Percentiles rank a stretch among this genome's conserved stretches.
Conservation (phyloP, 2,888 invertebrate species). For the Synanthedon andrenaeformis region DNA sequence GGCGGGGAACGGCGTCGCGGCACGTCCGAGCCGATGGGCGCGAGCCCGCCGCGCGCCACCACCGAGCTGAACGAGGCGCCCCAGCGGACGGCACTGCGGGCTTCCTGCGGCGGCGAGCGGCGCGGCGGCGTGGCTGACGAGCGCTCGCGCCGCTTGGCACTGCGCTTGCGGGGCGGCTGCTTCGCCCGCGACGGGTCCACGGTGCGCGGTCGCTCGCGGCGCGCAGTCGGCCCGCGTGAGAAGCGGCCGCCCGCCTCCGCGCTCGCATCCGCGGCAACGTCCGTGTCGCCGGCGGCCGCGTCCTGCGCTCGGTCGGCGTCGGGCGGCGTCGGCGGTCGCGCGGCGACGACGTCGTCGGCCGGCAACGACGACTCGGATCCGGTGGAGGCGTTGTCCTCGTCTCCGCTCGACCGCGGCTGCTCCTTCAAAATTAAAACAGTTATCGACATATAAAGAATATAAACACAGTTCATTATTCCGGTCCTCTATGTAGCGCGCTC, state of each 20-base stretch:
- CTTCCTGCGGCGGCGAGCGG: conserved; percentile 12
- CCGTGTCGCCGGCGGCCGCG: background rate
- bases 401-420: conserved; percentile 16
- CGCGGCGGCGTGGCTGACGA: conserved; percentile 10
- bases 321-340: background rate
- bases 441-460: too few relatives aligned
- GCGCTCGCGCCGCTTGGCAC: conserved; percentile 3
- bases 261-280: background rate
- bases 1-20: conserved; percentile 28
- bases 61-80: conserved; percentile 49
- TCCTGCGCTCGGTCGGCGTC: conserved; percentile 11
- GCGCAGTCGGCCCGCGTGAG: background rate
- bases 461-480: too few relatives aligned
- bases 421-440: conserved; percentile 5
- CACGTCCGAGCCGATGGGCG: conserved; percentile 50
- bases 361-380: conserved; percentile 25
- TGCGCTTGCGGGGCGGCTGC: conserved; percentile 1
- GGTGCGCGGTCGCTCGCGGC: background rate
- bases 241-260: too few relatives aligned
- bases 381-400: conserved; percentile 24
- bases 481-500: too few relatives aligned
- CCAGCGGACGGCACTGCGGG: conserved; percentile 26
- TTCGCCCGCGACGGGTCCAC: conserved; percentile 1
- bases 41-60: conserved; percentile 31
- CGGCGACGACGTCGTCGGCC: conserved; percentile 13